phyloP scores from a whole-genome alignment of 2,797 vertebrate genomes.

The Glossophaga mutica region DNA sequence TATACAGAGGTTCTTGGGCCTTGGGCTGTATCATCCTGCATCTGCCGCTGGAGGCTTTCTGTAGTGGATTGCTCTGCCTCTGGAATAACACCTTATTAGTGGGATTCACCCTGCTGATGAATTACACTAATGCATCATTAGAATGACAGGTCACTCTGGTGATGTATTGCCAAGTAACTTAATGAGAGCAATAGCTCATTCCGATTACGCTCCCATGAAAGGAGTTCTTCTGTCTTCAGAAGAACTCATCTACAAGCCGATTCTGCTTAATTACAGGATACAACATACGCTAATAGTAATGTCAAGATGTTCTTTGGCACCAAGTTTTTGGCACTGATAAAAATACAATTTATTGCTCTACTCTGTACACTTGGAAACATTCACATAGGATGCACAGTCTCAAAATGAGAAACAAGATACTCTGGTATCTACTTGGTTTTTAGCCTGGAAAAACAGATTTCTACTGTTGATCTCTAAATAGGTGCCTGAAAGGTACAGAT shows the following conservation, averaged over 20 bases:
- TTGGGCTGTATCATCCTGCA: slow-evolving; percentile 33
- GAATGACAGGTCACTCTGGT: slow-evolving; percentile 78
- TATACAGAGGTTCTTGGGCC: neutral
- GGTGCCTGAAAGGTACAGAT: neutral
- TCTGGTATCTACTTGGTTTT: neutral
- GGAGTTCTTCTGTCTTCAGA: slow-evolving; percentile 57
- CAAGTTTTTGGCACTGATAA: slow-evolving; percentile 35
- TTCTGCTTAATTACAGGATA: slow-evolving; percentile 65
- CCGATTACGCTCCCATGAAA: slow-evolving; percentile 46
- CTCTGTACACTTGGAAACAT: neutral
- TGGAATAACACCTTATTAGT: slow-evolving; percentile 77
- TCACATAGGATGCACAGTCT: neutral
- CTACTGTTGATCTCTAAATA: neutral
- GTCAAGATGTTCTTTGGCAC: slow-evolving; percentile 37
- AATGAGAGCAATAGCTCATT: slow-evolving; percentile 82
- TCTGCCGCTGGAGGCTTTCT: slow-evolving; percentile 60
- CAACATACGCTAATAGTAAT: slow-evolving; percentile 32
- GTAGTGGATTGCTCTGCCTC: slow-evolving; percentile 63
- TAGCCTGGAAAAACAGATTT: neutral
- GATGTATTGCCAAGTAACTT: slow-evolving; percentile 79
- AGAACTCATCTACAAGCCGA: slow-evolving; percentile 55
- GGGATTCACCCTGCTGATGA: slow-evolving; percentile 79
- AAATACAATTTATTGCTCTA: slow-evolving; percentile 62
- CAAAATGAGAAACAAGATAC: neutral
- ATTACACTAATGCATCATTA: slow-evolving; percentile 82